Evolutionary conservation across 2,797 vertebrate species (phyloP), one percentile per base, ranked within the genome.

Genomic region (Rhinogobio ventralis): DNA sequence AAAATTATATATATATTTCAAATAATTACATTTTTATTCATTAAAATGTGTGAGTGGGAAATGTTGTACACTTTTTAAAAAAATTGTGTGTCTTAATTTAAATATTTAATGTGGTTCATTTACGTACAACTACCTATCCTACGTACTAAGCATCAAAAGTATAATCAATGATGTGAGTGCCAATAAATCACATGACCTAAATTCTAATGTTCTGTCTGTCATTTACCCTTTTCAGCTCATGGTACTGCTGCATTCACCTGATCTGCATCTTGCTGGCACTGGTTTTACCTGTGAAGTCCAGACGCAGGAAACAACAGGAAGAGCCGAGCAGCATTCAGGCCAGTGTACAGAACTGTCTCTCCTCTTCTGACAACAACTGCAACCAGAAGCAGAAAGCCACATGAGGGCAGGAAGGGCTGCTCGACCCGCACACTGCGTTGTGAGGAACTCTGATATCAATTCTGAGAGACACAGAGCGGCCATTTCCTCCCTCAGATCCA

Each of bases 171-270:
- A 25, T 23, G 5, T 6, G 20, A 30, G 25, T 53, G 25, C 8
- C 28, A 23, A 15, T 33, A 57, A 57, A 66, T 53, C 11, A 14
- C 17, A 30, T 2, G 20, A 25, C n/a, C 20, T 9, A 23, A 33
- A 33, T 39, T 71, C 62, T 69, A 15, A 77, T 23, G 30, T 28
- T 7, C 62, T 30, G 14, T 7, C n/a, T 73, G 11, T 57, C 14
- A 15, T 46, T 55, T 0, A 25, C 45, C 0, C 1, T 57, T 30
- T 42, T 74, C 78, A 99, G 98, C 91, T 98, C 97, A 86, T 99
- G 98, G 96, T 97, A 96, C 94, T 99, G 94, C 92, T 96, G 96
- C 93, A 91, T 99, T 90, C 98, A 99, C 88, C 73, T 98, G 84
- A 87, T 93, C 87, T 96, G 97, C 86, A 89, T 98, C 88, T 89